These are phyloP conservation scores for Protosalanx chinensis DNA, from an alignment of 2,797 vertebrate species.

Conservation along the genomic window DNA sequence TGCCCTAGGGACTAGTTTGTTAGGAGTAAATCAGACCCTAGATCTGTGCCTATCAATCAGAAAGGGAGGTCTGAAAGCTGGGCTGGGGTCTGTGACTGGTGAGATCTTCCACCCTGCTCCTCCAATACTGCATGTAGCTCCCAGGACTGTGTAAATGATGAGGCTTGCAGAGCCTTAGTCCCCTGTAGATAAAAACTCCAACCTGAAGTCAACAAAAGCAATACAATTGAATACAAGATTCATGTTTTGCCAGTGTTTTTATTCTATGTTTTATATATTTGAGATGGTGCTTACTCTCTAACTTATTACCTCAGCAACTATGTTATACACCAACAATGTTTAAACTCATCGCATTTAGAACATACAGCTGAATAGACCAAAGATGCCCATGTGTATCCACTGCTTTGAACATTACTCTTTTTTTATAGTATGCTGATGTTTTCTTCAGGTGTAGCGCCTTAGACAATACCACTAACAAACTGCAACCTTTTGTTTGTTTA, in stretches of 20 bases:
- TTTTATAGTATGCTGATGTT: constrained; percentile 28
- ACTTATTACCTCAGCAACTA: constrained; percentile 91
- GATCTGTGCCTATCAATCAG: no score
- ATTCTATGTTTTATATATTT: constrained; percentile 53
- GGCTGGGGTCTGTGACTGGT: not conserved
- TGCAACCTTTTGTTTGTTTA: constrained; percentile 10
- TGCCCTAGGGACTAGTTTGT: no score
- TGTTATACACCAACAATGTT: constrained; percentile 40
- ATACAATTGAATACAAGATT: constrained; percentile 10
- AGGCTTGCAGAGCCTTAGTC: constrained; percentile 32
- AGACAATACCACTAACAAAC: constrained; percentile 61
- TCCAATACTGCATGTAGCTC: constrained; percentile 9
- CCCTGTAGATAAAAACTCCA: constrained; percentile 43
- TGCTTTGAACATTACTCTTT: constrained; percentile 50
- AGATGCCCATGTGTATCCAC: constrained; percentile 64
- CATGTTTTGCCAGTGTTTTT: constrained; percentile 35
- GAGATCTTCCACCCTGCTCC: not conserved
- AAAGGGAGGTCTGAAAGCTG: no score
- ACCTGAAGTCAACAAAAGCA: constrained; percentile 39
- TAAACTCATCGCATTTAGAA: constrained; percentile 47
- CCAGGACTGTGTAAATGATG: constrained; percentile 38
- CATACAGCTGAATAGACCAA: constrained; percentile 75
- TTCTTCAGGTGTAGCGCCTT: constrained; percentile 21
- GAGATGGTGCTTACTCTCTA: constrained; percentile 86
- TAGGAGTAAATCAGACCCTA: no score